Evolutionary conservation across 2,888 invertebrate genomes (phyloP).

Genomic region (Cerastoderma edule): DNA sequence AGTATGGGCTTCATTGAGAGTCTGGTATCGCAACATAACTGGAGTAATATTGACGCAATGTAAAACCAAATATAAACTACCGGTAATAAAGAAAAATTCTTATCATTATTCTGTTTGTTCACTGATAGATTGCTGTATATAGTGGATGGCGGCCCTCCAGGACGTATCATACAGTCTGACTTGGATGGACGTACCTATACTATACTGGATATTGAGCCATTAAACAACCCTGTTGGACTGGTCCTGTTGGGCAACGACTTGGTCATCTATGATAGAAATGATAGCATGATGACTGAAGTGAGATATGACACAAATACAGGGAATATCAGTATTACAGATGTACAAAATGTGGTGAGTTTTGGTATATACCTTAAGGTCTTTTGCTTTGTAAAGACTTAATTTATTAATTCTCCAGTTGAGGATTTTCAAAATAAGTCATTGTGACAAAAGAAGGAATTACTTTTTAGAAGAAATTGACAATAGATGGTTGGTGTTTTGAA

Average conservation of each 20-base stretch:
- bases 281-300: not conserved
- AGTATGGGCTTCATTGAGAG: too few species aligned
- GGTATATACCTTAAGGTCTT: too few species aligned
- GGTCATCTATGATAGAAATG: conserved; percentile 13
- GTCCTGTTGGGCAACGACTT: conserved; percentile 63
- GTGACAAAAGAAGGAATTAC: too few species aligned
- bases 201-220: conserved; percentile 37
- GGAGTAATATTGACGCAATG: too few species aligned
- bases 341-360: not conserved
- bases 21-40: too few species aligned
- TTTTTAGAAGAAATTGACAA: too few species aligned
- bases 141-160: conserved; percentile 73
- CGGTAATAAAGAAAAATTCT: too few species aligned
- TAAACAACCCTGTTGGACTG: conserved; percentile 75
- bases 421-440: too few species aligned
- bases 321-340: not conserved
- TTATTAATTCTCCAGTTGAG: too few species aligned
- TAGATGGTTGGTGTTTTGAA: too few species aligned
- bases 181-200: conserved; percentile 71
- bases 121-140: conserved; percentile 74
- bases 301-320: conserved; percentile 1
- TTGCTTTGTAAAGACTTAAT: too few species aligned
- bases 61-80: too few species aligned
- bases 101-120: not conserved
- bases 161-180: conserved; percentile 66